Evolutionary conservation across 2,888 invertebrate genomes (phyloP).

Genomic region (Troides aeacus): DNA sequence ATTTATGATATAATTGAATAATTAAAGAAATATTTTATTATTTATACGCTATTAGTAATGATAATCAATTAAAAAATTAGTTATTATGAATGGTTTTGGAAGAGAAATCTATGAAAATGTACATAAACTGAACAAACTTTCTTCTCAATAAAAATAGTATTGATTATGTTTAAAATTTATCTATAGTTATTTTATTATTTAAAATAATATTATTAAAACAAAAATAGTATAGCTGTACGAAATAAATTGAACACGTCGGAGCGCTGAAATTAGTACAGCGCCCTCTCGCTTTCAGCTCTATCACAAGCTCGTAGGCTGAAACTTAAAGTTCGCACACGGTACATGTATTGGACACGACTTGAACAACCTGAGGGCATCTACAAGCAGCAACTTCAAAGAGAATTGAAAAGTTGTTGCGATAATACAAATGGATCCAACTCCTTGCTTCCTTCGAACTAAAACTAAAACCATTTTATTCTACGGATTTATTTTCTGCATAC

Average conservation of each 20-base stretch:
- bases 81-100: not conserved
- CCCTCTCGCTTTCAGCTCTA: slow-evolving; percentile 37
- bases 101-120: too few relatives aligned
- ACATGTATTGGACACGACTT: slow-evolving; percentile 16
- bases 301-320: slow-evolving; percentile 37
- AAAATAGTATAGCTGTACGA: too few relatives aligned
- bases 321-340: slow-evolving; percentile 35
- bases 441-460: not conserved
- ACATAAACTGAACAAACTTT: not conserved
- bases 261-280: slow-evolving; percentile 33
- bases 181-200: not conserved
- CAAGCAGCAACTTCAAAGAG: slow-evolving; percentile 21
- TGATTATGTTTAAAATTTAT: not conserved
- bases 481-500: not conserved
- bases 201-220: not conserved
- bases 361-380: slow-evolving; percentile 16
- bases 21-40: too few relatives aligned
- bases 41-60: too few relatives aligned
- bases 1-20: too few relatives aligned
- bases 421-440: slow-evolving; percentile 7
- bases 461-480: slow-evolving; percentile 10
- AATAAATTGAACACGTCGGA: not conserved
- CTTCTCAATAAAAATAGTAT: not conserved
- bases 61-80: too few relatives aligned
- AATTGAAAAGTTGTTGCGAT: slow-evolving; percentile 18